Evolutionary conservation across 2,113 vertebrate genomes (phyloP), one percentile per base, ranked within the genome.

Genomic region (Serilophus lunatus): DNA sequence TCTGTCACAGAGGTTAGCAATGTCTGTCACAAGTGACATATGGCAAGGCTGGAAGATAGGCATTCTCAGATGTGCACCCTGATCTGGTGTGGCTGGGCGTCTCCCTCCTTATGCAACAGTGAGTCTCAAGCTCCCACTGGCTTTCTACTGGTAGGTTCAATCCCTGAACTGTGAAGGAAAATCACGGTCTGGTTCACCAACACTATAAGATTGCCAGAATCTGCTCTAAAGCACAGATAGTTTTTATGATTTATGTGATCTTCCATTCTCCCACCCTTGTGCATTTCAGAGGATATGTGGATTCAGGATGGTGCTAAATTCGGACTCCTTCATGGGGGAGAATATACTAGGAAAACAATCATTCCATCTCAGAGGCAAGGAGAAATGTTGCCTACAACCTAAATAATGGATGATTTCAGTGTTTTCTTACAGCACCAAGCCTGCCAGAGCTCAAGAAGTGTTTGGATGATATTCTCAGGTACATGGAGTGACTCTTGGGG

Each of bases 21-120:
- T 0, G 9, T 31, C 44, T 42, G 22, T 28, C 2, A 0, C 61
- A 19, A 14, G 56, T 60, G 45, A 28, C 68, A 35, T 18, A 49
- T 18, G 29, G 26, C 40, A 53, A 35, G 42, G 47, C 60, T 38
- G 20, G 57, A 45, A 86, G 25, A 28, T 61, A 35, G 14, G n/a
- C 38, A 51, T 42, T 28, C n/a, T 35, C 51, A 82, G 13, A 18
- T 23, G 26, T 20, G 40, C 36, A 45, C 13, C 33, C 45, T 0
- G 2, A 49, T 26, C 26, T 59, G n/a, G 9, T 6, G 9, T 23
- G 45, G 20, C 18, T 33, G 15, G 33, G 71, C 51, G 79, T 10
- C 38, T 53, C 25, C 17, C 18, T 44, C 28, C 9, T 8, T 26
- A 36, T 18, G 25, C 53, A 68, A 29, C 57, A 36, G 12, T 10